Base-by-base conservation (phyloP, 2,888 invertebrate species). In the Orthonevra nobilis region DNA sequence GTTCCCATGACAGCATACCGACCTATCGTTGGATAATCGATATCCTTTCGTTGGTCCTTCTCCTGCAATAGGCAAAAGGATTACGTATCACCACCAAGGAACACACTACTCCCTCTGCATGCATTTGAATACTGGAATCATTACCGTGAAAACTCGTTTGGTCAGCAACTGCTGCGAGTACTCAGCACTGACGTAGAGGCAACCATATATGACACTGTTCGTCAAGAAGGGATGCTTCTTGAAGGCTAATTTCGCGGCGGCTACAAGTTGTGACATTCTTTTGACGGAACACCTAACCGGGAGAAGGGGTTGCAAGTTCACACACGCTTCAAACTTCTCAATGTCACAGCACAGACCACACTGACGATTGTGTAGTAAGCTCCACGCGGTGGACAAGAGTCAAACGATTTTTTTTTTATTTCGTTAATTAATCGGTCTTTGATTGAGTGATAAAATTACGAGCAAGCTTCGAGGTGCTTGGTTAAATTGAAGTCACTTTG, bases 151-250 rank as follows among this genome's bases (percentile, higher is more conserved):
- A 75, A 92, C 88, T 84, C 92, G 91, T 84, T 91, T 94, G 58
- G 92, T 92, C 77, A 93, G 89, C 5, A 92, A 92, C 88, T 96
- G 96, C 86, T 95, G 96, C 0, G 94, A 93, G 66, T 94, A 90
- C 86, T 96, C 96, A 0, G 96, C 96, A 2, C 93, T 93, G 0
- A 93, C 92, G 86, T 94, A 96, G 83, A 96, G 92, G 0, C 92
- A 90, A 3, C 94, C 96, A 86, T 95, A 96, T 28, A 95, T 91
- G 2, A 91, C 86, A 82, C 91, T 89, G 84, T 92, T 92, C 61
- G 91, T 89, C 34, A 91, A 72, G 20, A 92, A 88, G 0, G 92
- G 92, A 75, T 90, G 87, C 81, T 86, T 89, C 81, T 88, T 86
- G 44, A 92, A 89, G 12, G 79, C 61, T 6, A 32, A 19, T 30